phyloP scores from a whole-genome alignment of 2,113 vertebrate genomes.

The Tetrao urogallus region DNA sequence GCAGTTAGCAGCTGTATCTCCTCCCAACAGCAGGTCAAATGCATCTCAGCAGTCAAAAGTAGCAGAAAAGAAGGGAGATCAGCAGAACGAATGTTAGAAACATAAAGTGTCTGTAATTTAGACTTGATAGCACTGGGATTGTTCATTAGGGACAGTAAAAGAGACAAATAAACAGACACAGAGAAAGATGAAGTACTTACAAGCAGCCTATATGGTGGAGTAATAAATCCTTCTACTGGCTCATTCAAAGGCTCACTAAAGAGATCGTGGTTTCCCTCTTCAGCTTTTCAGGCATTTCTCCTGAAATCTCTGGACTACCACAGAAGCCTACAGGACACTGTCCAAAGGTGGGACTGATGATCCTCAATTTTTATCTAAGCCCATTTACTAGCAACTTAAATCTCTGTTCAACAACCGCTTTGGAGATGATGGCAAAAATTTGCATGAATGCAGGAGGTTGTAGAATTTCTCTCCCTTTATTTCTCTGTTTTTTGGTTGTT shows the following conservation, averaged over 20 bases:
- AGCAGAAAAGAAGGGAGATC: conserved; percentile 35
- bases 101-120: conserved; percentile 18
- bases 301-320: not conserved
- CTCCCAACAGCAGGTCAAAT: conserved; percentile 36
- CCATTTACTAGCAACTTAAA: not conserved
- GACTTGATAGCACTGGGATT: conserved; percentile 29
- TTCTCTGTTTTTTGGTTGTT: too few species aligned
- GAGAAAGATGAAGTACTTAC: conserved; percentile 30
- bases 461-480: not conserved
- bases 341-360: not conserved
- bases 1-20: conserved; percentile 44
- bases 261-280: not conserved
- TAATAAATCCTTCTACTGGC: conserved; percentile 28
- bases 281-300: not conserved
- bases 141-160: conserved; percentile 46
- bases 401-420: not conserved
- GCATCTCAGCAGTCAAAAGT: conserved; percentile 18
- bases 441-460: not conserved
- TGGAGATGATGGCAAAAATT: not conserved
- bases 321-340: not conserved
- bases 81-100: conserved; percentile 39
- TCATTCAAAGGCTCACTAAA: not conserved
- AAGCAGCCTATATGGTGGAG: not conserved
- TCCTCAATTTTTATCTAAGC: not conserved
- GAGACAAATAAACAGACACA: conserved; percentile 49